These are phyloP conservation scores for Callithrix jacchus DNA, from an alignment of 2,113 vertebrate species.

Conservation along the genomic window DNA sequence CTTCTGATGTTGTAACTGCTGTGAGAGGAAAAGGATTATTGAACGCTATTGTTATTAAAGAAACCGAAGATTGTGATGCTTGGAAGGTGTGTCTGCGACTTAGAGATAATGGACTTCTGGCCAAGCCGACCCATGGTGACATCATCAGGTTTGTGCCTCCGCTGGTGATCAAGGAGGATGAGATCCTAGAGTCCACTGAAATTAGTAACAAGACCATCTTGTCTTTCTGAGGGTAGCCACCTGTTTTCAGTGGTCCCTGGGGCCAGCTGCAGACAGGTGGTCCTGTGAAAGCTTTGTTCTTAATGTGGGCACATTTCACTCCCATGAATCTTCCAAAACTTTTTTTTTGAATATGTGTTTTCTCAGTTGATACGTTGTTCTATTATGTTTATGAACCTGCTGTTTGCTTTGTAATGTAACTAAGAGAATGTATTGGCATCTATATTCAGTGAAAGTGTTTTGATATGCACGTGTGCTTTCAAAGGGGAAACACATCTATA, in stretches of 20 bases:
- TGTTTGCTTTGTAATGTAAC: constrained; percentile 5
- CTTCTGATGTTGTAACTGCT: constrained; percentile 90
- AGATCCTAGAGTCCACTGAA: constrained; percentile 90
- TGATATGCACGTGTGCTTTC: not conserved
- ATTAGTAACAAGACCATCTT: constrained; percentile 95
- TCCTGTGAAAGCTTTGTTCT: not conserved
- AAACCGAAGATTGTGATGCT: constrained; percentile 95
- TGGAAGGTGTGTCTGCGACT: constrained; percentile 96
- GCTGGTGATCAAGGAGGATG: constrained; percentile 92
- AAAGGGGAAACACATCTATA: not conserved
- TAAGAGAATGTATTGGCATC: constrained; percentile 29
- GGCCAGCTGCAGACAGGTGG: not conserved
- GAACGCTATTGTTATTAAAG: constrained; percentile 94
- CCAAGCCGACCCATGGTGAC: constrained; percentile 96
- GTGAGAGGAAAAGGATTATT: constrained; percentile 95
- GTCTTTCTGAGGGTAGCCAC: constrained; percentile 87
- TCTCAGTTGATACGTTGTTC: not conserved
- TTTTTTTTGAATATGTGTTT: not conserved
- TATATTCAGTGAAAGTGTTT: not conserved
- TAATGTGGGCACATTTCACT: constrained; percentile 39
- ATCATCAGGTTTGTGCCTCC: constrained; percentile 96
- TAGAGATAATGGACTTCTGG: constrained; percentile 94
- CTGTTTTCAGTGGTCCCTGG: not conserved
- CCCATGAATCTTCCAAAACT: constrained; percentile 41
- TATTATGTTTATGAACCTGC: constrained; percentile 15